A percentile compares a stretch with the other conserved stretches of the same genome.
phyloP scores from a whole-genome alignment of 1,140 invertebrate genomes.

The Phthorimaea operculella region DNA sequence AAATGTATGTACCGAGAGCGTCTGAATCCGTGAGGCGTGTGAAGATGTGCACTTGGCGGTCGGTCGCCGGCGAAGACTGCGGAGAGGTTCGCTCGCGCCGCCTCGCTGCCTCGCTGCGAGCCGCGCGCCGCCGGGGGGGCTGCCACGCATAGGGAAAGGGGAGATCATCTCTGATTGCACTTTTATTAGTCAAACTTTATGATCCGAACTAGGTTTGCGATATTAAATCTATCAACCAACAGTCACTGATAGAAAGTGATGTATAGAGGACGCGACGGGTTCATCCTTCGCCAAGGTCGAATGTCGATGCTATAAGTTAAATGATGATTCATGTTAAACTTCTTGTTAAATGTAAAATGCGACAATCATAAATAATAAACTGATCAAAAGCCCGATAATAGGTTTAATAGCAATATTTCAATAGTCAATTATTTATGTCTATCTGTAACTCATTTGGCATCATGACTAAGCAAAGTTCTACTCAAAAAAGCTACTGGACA shows the following conservation, averaged over 20 bases:
- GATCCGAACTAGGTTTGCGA: neutral
- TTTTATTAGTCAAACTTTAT: slow-evolving; percentile 3
- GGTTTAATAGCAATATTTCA: too few species aligned
- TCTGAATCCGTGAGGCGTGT: slow-evolving; percentile 7
- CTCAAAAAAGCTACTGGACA: too few species aligned
- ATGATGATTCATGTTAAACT: too few species aligned
- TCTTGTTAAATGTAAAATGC: too few species aligned
- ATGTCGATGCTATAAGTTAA: neutral
- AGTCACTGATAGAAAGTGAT: neutral
- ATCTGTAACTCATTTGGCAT: too few species aligned
- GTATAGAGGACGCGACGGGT: neutral
- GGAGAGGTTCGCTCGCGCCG: neutral
- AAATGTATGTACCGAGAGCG: slow-evolving; percentile 2
- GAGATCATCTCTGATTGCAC: slow-evolving; percentile 3
- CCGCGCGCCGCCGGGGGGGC: neutral
- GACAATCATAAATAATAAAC: too few species aligned
- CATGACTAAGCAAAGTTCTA: too few species aligned
- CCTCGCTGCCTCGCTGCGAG: slow-evolving; percentile 3
- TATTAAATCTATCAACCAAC: neutral
- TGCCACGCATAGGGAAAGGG: slow-evolving; percentile 8
- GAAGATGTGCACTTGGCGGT: slow-evolving; percentile 11
- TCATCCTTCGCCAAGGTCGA: neutral
- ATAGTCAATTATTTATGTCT: too few species aligned
- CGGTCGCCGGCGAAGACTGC: slow-evolving; percentile 13
- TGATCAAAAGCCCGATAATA: too few species aligned